A percentile compares a stretch with the other conserved stretches of the same genome.
Conservation (phyloP, 2,797 vertebrate species). For the Podarcis siculus region DNA sequence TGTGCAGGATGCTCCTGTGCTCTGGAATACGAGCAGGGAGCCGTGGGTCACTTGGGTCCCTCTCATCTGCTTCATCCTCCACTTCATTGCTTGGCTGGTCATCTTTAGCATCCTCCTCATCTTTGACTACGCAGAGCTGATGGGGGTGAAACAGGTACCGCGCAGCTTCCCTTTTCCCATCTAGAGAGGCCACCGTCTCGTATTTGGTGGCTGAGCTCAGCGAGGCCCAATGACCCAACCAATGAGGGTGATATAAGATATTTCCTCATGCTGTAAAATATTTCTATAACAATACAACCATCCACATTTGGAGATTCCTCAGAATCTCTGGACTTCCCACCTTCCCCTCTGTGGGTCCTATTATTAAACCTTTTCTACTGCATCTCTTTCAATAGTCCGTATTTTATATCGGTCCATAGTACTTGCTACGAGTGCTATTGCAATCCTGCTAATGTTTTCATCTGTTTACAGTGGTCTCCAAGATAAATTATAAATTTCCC, state of each 20-base stretch:
- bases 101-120: conserved; percentile 92
- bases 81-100: conserved; percentile 90
- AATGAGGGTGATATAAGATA: neutral
- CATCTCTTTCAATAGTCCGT: too few species aligned
- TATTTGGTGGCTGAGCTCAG: neutral
- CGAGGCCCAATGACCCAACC: neutral
- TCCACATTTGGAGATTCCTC: too few species aligned
- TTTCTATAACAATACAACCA: too few species aligned
- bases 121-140: conserved; percentile 90
- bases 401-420: too few species aligned
- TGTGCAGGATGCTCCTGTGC: conserved; percentile 83
- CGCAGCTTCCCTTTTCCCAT: neutral
- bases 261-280: neutral
- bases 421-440: too few species aligned
- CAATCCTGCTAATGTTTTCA: too few species aligned
- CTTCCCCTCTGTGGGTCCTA: too few species aligned
- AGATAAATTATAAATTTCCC: too few species aligned
- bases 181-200: too few species aligned
- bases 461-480: too few species aligned
- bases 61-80: conserved; percentile 86
- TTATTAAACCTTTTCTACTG: too few species aligned
- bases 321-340: too few species aligned
- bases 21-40: conserved; percentile 85
- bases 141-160: conserved; percentile 91
- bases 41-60: conserved; percentile 90